Evolutionary conservation across 2,888 invertebrate genomes (phyloP).

Genomic region (Caenorhabditis plicata): DNA sequence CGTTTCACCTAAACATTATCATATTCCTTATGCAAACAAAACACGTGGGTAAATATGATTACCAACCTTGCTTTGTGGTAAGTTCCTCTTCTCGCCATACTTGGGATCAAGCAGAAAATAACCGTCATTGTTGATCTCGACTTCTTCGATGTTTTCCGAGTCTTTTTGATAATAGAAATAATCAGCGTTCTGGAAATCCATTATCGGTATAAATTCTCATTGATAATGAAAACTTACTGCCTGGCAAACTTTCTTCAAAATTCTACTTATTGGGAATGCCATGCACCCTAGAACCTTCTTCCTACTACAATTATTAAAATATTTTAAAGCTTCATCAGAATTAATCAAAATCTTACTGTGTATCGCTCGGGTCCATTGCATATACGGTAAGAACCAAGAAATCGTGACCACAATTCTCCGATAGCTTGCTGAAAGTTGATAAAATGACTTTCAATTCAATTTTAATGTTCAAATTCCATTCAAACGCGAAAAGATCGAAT

Average conservation of each 20-base stretch:
- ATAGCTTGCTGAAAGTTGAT: slow-evolving; percentile 23
- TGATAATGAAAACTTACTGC: not conserved
- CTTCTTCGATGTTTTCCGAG: slow-evolving; percentile 13
- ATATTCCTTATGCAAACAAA: not conserved
- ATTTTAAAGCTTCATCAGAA: not conserved
- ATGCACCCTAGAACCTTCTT: slow-evolving; percentile 52
- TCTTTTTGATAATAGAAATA: slow-evolving; percentile 7
- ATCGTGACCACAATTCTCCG: slow-evolving; percentile 31
- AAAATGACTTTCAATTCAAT: not conserved
- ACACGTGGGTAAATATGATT: not conserved
- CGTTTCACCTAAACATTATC: slow-evolving; percentile 32
- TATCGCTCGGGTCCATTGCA: slow-evolving; percentile 20
- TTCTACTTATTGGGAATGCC: slow-evolving; percentile 49
- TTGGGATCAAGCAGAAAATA: slow-evolving; percentile 49
- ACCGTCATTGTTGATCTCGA: slow-evolving; percentile 50
- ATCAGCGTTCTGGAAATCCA: slow-evolving; percentile 2
- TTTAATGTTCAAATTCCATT: not conserved
- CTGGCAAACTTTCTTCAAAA: slow-evolving; percentile 34
- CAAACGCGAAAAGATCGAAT: not conserved
- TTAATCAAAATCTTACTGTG: too few relatives aligned
- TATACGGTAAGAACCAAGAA: slow-evolving; percentile 33
- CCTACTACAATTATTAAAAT: slow-evolving; percentile 5
- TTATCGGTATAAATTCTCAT: not conserved
- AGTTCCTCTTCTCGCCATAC: slow-evolving; percentile 37
- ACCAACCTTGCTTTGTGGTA: slow-evolving; percentile 48